Base-by-base conservation (phyloP, 2,113 vertebrate species). In the Festucalex cinctus region DNA sequence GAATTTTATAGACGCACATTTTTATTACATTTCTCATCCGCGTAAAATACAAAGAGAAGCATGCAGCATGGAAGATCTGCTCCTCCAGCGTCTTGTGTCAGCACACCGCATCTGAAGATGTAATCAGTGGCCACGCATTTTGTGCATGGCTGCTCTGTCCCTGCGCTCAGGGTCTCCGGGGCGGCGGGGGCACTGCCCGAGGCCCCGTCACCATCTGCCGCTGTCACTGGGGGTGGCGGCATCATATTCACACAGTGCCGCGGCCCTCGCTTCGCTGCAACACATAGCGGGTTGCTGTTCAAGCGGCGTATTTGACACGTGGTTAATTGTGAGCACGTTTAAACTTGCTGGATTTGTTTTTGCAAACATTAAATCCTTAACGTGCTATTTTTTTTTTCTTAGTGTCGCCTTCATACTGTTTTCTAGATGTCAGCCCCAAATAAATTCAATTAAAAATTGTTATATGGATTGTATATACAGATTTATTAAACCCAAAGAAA, bases 151-250 rank as follows among this genome's bases (percentile, higher is more conserved):
- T 83, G 80, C 79, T 59, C 74, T 70, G 67, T 75, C 26, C 61
- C 65, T 67, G 44, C 83, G 74, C 73, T 74, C 71, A 66, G 69
- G 70, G 36, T 41, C 19, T 39, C n/a, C 20, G 36, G 36, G 12
- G 54, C 13, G 22, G 73, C 43, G 6, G n/a, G 68, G 75, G 75
- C 57, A 44, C 48, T 53, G 69, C 75, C 76, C 75, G 5, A 28
- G 61, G 80, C 66, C 36, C 41, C 61, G 63, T 79, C 75, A 64
- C 89, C 88, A 90, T 89, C 85, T 91, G 89, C 80, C 72, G 59
- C 82, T 72, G 75, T 70, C 71, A 81, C 83, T 67, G 10, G 62
- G 75, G 66, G 83, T 77, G 72, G 75, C 65, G 59, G 66, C 57
- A 43, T 69, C 66, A 72, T 32, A 53, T 67, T 70, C 6, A 49